Conservation (phyloP, 1,140 invertebrate genomes). For the Heliothis virescens region DNA sequence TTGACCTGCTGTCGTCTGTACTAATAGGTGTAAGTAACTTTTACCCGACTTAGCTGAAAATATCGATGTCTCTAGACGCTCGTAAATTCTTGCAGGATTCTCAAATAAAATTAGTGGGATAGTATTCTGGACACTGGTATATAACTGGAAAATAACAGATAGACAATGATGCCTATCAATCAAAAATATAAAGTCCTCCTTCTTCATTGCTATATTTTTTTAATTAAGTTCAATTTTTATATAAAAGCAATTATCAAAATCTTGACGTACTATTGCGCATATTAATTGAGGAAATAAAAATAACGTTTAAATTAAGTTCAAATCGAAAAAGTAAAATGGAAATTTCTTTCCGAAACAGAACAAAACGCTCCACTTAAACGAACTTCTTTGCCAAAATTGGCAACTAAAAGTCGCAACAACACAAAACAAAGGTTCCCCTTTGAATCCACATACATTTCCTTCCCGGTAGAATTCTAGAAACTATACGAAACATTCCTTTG, state of each 20-base stretch:
- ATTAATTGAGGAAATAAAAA: too few relatives aligned
- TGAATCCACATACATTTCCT: slow-evolving; percentile 30
- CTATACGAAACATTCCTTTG: slow-evolving; percentile 35
- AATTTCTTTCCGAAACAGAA: background rate
- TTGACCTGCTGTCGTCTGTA: too few relatives aligned
- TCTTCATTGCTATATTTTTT: too few relatives aligned
- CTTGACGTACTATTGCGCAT: too few relatives aligned
- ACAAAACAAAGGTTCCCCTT: slow-evolving; percentile 29
- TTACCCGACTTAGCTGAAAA: slow-evolving; percentile 40
- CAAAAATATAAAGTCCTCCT: too few relatives aligned
- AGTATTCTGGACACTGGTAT: background rate
- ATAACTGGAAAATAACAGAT: too few relatives aligned
- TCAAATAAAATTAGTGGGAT: slow-evolving; percentile 37
- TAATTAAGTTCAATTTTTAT: too few relatives aligned
- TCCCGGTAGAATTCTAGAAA: slow-evolving; percentile 28
- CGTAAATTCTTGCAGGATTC: slow-evolving; percentile 45
- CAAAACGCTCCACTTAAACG: background rate
- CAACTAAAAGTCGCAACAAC: slow-evolving; percentile 1
- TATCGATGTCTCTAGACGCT: slow-evolving; percentile 41
- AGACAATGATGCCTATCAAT: too few relatives aligned
- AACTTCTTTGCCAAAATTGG: background rate
- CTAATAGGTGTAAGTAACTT: slow-evolving; percentile 44
- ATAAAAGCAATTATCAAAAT: too few relatives aligned
- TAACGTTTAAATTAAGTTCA: too few relatives aligned
- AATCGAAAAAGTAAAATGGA: too few relatives aligned